phyloP scores from a whole-genome alignment of 1,140 invertebrate genomes.

The Brachionus calyciflorus region DNA sequence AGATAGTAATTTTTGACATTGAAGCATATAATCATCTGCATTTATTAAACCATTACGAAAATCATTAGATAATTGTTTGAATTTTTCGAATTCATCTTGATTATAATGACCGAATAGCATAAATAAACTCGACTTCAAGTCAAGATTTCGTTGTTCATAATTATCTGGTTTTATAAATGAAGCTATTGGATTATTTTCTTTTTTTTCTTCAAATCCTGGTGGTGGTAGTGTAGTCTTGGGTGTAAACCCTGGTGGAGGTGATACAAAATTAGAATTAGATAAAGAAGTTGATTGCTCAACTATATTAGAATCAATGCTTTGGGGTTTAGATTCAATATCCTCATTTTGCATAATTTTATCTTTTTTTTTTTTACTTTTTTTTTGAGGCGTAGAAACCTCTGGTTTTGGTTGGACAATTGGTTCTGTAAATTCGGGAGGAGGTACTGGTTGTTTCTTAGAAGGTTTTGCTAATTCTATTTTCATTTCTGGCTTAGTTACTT shows the following conservation, averaged over 20 bases:
- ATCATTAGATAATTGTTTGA: conserved; percentile 4
- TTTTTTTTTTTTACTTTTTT: background rate
- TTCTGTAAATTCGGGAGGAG: background rate
- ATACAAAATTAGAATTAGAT: no score
- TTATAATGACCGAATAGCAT: background rate
- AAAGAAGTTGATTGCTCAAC: no score
- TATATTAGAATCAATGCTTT: no score
- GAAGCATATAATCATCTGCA: background rate
- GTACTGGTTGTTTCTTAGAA: no score
- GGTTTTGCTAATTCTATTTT: no score
- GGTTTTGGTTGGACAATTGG: no score
- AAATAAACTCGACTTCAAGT: background rate
- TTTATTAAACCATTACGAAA: conserved; percentile 7
- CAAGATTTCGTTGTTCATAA: conserved; percentile 21
- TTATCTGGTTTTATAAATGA: conserved; percentile 20
- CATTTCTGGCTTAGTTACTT: no score
- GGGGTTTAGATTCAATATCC: no score
- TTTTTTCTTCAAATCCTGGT: background rate
- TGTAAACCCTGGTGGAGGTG: background rate
- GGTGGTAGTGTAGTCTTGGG: background rate
- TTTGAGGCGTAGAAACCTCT: background rate
- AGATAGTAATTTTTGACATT: background rate
- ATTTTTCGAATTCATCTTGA: conserved; percentile 20
- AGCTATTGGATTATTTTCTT: background rate
- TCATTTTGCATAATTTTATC: background rate